Evolutionary conservation across 2,113 vertebrate species (phyloP).

Genomic region (Urocolius indicus): DNA sequence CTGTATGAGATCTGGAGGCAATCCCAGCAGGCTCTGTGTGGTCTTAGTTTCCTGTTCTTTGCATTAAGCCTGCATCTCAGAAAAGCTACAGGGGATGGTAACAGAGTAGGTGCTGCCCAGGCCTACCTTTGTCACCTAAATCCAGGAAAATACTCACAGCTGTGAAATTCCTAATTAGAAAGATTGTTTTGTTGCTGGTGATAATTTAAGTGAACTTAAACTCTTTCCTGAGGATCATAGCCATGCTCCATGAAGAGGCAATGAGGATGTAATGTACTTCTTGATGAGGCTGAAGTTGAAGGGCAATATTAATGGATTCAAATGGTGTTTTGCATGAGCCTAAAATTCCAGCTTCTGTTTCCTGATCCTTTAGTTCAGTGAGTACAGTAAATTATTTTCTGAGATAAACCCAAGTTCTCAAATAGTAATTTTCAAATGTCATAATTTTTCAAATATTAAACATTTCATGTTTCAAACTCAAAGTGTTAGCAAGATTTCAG

Average conservation of each 20-base stretch:
- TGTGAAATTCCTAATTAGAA: not conserved
- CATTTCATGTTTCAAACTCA: not conserved
- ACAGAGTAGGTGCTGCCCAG: not conserved
- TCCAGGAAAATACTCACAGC: not conserved
- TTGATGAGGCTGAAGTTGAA: not conserved
- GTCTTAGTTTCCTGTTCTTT: not conserved
- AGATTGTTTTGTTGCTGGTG: not conserved
- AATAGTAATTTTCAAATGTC: not conserved
- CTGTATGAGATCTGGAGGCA: not conserved
- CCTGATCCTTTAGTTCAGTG: not conserved
- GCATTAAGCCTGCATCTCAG: rapidly evolving
- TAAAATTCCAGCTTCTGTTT: not conserved
- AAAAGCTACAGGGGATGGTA: not conserved
- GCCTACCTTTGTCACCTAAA: not conserved
- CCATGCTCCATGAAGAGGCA: not conserved
- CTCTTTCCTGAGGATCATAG: not conserved
- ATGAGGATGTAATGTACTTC: rapidly evolving
- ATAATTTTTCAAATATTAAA: not conserved
- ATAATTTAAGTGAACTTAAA: not conserved
- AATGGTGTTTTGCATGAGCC: not conserved
- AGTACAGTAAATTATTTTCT: not conserved
- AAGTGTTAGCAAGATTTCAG: not conserved
- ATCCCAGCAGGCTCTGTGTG: not conserved
- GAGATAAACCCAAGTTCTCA: not conserved
- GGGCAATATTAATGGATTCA: not conserved